Evolutionary conservation across 1,140 invertebrate species (phyloP).

Genomic region (Diabrotica undecimpunctata): DNA sequence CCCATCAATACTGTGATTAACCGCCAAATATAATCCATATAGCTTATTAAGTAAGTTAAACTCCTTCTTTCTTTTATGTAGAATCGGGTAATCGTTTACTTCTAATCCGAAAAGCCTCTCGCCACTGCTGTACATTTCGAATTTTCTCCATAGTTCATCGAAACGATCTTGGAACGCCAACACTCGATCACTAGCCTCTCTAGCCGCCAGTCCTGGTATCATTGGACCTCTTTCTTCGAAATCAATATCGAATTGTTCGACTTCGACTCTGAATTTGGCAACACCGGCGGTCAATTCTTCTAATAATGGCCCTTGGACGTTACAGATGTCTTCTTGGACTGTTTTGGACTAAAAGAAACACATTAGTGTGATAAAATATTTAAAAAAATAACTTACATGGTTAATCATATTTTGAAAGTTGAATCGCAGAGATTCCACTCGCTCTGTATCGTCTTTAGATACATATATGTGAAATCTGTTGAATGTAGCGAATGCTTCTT

Average conservation of each 20-base stretch:
- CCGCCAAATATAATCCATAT: conserved; percentile 73
- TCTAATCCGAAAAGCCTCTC: conserved; percentile 79
- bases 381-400: conserved; percentile 52
- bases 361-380: neutral
- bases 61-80: conserved; percentile 75
- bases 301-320: conserved; percentile 73
- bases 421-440: conserved; percentile 72
- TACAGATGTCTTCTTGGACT: conserved; percentile 68
- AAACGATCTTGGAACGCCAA: conserved; percentile 55
- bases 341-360: conserved; percentile 57
- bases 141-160: conserved; percentile 75
- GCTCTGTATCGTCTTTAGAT: conserved; percentile 72
- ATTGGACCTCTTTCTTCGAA: conserved; percentile 77
- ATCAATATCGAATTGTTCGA: conserved; percentile 67
- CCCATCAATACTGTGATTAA: conserved; percentile 78
- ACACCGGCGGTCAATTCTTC: conserved; percentile 69
- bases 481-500: conserved; percentile 75
- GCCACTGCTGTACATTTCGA: conserved; percentile 74
- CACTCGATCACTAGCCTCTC: conserved; percentile 75
- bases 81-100: conserved; percentile 73
- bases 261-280: conserved; percentile 62
- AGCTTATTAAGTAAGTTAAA: conserved; percentile 81
- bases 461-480: conserved; percentile 67
- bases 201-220: conserved; percentile 73
- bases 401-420: conserved; percentile 73